Evolutionary conservation across 2,797 vertebrate species (phyloP).

Genomic region (Dicrostonyx torquatus): DNA sequence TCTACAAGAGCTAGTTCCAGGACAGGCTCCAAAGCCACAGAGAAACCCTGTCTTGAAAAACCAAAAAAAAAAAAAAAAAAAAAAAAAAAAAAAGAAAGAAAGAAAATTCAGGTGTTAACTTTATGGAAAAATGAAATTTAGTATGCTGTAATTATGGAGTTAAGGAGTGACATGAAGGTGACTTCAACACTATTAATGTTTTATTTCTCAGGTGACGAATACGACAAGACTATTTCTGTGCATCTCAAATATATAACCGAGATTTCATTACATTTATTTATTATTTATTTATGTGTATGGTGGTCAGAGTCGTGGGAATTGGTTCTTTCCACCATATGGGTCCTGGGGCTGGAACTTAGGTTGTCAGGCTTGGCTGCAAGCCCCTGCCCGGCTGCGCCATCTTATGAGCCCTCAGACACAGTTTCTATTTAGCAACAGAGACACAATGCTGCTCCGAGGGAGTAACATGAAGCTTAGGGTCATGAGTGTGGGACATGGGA

Average conservation of each 20-base stretch:
- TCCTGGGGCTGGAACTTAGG: not conserved
- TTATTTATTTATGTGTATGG: not conserved
- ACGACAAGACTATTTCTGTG: not conserved
- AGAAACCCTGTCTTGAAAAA: too few species aligned
- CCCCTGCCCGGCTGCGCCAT: not conserved
- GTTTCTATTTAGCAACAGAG: not conserved
- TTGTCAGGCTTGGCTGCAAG: not conserved
- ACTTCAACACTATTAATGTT: not conserved
- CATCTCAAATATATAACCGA: not conserved
- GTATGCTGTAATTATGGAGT: not conserved
- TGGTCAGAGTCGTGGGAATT: not conserved
- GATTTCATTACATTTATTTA: not conserved
- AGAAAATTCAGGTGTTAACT: not conserved
- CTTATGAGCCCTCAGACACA: not conserved
- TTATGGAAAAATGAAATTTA: not conserved
- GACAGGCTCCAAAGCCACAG: too few species aligned
- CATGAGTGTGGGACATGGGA: not conserved
- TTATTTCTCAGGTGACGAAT: not conserved
- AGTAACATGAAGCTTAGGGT: not conserved
- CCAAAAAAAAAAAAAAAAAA: too few species aligned
- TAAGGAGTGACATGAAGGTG: not conserved
- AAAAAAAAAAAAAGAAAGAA: too few species aligned
- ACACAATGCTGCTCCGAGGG: not conserved
- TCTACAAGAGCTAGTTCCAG: too few species aligned
- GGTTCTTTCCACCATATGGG: not conserved